These are phyloP conservation scores for Atractosteus spatula DNA, from an alignment of 2,113 vertebrate genomes.

Conservation along the genomic window DNA sequence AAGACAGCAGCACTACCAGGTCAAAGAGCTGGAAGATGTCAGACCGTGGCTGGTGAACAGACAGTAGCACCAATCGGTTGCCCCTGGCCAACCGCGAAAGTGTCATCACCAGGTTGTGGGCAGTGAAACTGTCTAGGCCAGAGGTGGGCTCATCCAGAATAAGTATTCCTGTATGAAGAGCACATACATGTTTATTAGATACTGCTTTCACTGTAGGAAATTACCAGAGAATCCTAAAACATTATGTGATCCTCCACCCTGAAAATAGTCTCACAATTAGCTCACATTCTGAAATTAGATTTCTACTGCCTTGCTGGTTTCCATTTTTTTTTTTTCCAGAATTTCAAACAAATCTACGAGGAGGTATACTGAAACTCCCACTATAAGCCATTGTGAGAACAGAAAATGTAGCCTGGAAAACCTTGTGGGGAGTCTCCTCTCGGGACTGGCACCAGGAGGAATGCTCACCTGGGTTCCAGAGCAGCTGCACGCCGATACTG, in stretches of 20 bases:
- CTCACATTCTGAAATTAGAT: too few relatives aligned
- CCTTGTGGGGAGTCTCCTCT: background rate
- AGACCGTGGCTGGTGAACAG: conserved; percentile 91
- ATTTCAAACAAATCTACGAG: too few relatives aligned
- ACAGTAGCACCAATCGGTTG: conserved; percentile 87
- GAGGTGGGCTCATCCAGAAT: conserved; percentile 94
- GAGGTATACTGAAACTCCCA: too few relatives aligned
- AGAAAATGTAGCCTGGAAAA: too few relatives aligned
- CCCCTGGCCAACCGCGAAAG: conserved; percentile 87
- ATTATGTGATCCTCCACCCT: too few relatives aligned
- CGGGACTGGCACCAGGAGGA: background rate
- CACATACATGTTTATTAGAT: background rate
- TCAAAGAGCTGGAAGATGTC: conserved; percentile 95
- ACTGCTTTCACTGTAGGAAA: background rate
- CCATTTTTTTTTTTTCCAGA: too few relatives aligned
- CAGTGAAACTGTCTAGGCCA: conserved; percentile 94
- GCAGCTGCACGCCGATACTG: conserved; percentile 90
- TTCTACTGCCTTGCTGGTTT: too few relatives aligned
- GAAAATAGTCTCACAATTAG: too few relatives aligned
- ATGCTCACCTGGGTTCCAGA: conserved; percentile 92
- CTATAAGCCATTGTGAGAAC: too few relatives aligned
- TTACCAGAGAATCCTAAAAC: too few relatives aligned
- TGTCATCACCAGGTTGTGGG: conserved; percentile 91
- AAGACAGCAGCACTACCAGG: conserved; percentile 84
- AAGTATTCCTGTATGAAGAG: conserved; percentile 77